These are phyloP conservation scores for Hexactinellida sp. DNA, from an alignment of 37 sponge, comb jelly and placozoan species.

Conservation along the genomic window DNA sequence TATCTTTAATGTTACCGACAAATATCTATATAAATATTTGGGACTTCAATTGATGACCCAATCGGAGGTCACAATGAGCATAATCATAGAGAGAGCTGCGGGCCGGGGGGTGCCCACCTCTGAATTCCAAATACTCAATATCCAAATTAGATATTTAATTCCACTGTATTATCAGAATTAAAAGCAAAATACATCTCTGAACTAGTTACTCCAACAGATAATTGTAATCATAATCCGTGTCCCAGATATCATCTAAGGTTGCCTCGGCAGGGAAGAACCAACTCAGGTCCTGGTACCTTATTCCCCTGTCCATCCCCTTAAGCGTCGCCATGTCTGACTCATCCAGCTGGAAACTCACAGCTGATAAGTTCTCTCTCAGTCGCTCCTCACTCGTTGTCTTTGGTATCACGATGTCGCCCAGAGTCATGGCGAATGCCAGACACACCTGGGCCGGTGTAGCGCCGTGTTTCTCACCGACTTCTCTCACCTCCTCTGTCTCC, in stretches of 20 bases:
- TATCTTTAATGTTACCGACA: no score
- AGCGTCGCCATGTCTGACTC: conserved; percentile 56
- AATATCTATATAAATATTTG: no score
- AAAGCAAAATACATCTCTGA: no score
- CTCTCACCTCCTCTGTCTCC: conserved; percentile 40
- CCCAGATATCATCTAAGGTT: conserved; percentile 35
- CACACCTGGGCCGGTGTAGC: conserved; percentile 54
- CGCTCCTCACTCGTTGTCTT: conserved; percentile 56
- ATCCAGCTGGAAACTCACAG: conserved; percentile 38
- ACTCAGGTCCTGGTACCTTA: conserved; percentile 13
- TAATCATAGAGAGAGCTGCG: no score
- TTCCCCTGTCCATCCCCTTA: conserved; percentile 19
- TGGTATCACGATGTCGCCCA: conserved; percentile 53
- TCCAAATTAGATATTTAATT: no score
- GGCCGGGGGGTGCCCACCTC: no score
- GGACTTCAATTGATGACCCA: no score
- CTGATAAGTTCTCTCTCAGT: conserved; percentile 47
- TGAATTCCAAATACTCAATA: no score
- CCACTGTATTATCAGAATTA: no score
- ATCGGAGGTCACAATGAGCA: no score
- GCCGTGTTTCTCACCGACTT: conserved; percentile 38
- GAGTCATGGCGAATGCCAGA: conserved; percentile 42
- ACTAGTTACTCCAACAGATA: no score
- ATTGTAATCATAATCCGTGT: no score
- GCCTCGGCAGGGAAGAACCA: conserved; percentile 10